These are phyloP conservation scores for Pseudachorutes palmiensis DNA, from an alignment of 1,140 invertebrate species.

Conservation along the genomic window DNA sequence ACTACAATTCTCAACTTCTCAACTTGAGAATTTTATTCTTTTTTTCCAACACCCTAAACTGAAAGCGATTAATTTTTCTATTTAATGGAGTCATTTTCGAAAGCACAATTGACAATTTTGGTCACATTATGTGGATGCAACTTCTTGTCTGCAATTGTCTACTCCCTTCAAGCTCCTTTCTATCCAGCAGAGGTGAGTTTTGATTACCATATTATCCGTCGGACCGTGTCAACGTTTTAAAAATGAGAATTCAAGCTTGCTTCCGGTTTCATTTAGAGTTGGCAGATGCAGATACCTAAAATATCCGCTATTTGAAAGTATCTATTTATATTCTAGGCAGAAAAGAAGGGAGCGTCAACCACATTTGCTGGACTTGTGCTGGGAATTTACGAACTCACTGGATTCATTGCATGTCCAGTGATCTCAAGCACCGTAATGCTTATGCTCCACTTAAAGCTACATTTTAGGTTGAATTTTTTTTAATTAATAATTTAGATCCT, in stretches of 20 bases:
- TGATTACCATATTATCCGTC: not conserved
- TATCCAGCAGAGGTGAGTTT: conserved; percentile 37
- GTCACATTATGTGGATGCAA: conserved; percentile 58
- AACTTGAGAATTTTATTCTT: too few relatives aligned
- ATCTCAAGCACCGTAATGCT: not conserved
- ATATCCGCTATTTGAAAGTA: not conserved
- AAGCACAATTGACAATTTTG: conserved; percentile 69
- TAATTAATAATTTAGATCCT: not conserved
- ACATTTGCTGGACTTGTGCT: conserved; percentile 5
- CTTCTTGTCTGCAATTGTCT: conserved; percentile 21
- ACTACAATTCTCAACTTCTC: too few relatives aligned
- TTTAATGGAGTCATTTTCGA: not conserved
- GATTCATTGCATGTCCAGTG: not conserved
- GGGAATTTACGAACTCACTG: not conserved
- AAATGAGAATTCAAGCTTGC: not conserved
- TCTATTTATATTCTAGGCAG: conserved; percentile 52
- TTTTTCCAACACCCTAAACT: too few relatives aligned
- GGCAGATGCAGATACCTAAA: not conserved
- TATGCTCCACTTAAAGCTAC: not conserved
- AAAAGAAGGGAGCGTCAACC: conserved; percentile 71
- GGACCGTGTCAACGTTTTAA: not conserved
- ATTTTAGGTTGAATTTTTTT: not conserved
- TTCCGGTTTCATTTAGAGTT: not conserved
- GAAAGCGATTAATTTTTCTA: too few relatives aligned
- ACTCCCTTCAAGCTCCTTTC: conserved; percentile 25